Evolutionary conservation across 2,888 invertebrate genomes (phyloP), one percentile per base, ranked within the genome.

Genomic region (Isotomurus palustris): DNA sequence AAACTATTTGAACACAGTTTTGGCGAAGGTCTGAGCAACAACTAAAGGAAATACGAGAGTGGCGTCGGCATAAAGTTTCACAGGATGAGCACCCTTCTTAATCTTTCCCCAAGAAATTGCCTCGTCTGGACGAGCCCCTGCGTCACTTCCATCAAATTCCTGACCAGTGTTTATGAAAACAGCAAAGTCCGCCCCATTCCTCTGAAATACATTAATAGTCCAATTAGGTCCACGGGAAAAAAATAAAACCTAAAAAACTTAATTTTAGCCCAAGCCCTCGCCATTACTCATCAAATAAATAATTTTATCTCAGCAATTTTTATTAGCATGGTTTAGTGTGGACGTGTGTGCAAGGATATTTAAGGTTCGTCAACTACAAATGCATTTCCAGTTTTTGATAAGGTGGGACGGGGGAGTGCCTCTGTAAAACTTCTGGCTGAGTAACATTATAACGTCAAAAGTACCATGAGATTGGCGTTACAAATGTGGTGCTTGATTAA

Each of bases 61-160:
- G 2, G 95, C 96, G 76, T 99, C 99, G 0, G 89, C 91, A 78
- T 89, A 92, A 21, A 93, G 78, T 78, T 99, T 99, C 0, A 96
- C 91, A 1, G 96, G 92, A 25, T 81, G 83, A 0, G 95, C 91
- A 62, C 87, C 85, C 64, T 84, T 84, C 72, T 84, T 85, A 58
- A 99, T 95, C 79, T 99, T 99, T 0, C 99, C 99, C 99, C 99
- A 99, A 2, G 96, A 96, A 1, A 96, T 83, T 0, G 99, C 99
- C 78, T 99, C 99, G 78, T 99, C 99, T 0, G 99, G 99, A 56
- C 90, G 81, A 0, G 99, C 99, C 0, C 99, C 99, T 29, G 95
- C 88, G 75, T 99, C 99, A 74, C 94, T 95, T 0, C 93, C 99
- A 79, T 99, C 99, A 79, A 86, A 99, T 77, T 99, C 99, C 28